A percentile compares a stretch with the other conserved stretches of the same genome.
phyloP scores from a whole-genome alignment of 2,113 vertebrate species.

The Lepus europaeus region DNA sequence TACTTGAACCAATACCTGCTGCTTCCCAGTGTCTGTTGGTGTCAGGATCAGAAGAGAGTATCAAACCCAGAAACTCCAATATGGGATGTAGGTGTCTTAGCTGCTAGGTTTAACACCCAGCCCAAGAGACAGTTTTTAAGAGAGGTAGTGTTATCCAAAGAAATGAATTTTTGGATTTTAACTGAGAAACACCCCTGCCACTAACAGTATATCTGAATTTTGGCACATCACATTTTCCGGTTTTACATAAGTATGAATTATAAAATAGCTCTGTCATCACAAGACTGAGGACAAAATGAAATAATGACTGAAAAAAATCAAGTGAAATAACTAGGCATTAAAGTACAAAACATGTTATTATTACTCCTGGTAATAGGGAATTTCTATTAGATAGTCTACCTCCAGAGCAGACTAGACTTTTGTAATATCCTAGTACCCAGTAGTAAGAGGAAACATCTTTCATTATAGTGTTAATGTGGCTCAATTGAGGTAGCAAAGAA shows the following conservation, averaged over 20 bases:
- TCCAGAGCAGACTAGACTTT: not conserved
- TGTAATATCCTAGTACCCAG: not conserved
- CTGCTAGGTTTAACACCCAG: no score
- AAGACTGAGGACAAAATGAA: not conserved
- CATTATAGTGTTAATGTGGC: not conserved
- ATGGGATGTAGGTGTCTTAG: no score
- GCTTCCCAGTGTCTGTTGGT: no score
- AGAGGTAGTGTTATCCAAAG: not conserved
- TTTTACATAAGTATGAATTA: constrained; percentile 13
- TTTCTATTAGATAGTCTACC: not conserved
- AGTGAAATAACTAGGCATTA: not conserved
- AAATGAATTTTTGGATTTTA: not conserved
- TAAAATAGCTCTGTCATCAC: constrained; percentile 1
- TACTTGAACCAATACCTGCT: no score
- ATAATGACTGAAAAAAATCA: not conserved
- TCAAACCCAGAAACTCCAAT: no score
- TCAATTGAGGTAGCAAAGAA: not conserved
- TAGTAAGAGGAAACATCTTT: not conserved
- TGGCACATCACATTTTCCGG: not conserved
- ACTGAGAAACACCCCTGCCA: not conserved
- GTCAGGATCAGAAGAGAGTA: no score
- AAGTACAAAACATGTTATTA: not conserved
- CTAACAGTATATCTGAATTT: not conserved
- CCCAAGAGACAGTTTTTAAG: not conserved
- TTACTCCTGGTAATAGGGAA: not conserved